These are phyloP conservation scores for Thysanoteuthis rhombus DNA, from an alignment of 2,888 invertebrate genomes.

Conservation along the genomic window DNA sequence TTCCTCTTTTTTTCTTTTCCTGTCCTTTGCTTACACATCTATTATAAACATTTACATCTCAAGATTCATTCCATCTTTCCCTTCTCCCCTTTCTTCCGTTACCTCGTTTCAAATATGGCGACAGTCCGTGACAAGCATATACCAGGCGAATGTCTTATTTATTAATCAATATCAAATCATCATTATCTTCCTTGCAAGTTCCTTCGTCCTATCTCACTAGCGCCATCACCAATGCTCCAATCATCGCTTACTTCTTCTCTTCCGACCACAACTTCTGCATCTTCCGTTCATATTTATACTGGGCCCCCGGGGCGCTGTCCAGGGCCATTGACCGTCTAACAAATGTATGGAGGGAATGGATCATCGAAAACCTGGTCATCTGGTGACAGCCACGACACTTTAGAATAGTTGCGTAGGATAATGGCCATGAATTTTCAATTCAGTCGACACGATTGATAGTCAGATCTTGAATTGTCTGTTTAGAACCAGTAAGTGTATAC, in stretches of 20 bases:
- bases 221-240: background rate
- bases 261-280: background rate
- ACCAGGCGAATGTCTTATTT: background rate
- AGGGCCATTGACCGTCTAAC: background rate
- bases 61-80: no score
- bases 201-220: background rate
- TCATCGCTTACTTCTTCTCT: no score
- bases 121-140: background rate
- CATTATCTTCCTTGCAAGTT: background rate
- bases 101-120: background rate
- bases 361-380: background rate
- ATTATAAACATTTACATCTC: background rate
- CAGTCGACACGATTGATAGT: background rate
- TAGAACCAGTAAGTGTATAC: background rate
- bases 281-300: background rate
- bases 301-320: background rate
- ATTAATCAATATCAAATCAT: background rate
- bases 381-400: background rate
- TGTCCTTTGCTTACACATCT: no score
- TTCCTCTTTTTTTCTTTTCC: no score
- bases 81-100: no score
- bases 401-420: background rate
- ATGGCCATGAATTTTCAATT: background rate
- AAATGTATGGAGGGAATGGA: background rate
- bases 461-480: background rate